These are phyloP conservation scores for Punctoribates punctum DNA, from an alignment of 2,888 invertebrate species.

Conservation along the genomic window DNA sequence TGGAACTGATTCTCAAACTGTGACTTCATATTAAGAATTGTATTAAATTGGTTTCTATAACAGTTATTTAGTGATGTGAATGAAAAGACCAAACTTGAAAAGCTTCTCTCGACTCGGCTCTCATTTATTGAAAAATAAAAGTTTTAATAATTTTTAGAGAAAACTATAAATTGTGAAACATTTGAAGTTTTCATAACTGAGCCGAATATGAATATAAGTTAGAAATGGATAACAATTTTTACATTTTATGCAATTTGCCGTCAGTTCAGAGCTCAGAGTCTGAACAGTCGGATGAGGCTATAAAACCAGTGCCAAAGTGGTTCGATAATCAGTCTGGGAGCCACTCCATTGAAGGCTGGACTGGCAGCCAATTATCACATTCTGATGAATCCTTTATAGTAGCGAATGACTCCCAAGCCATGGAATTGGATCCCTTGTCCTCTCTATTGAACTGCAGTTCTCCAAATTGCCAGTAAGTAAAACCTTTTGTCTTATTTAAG, in stretches of 20 bases:
- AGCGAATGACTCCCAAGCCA: not conserved
- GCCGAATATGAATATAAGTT: conserved; percentile 15
- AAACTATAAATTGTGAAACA: not conserved
- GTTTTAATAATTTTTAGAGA: conserved; percentile 7
- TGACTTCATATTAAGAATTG: too few relatives aligned
- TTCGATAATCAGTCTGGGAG: not conserved
- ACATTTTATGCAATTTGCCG: conserved; percentile 31
- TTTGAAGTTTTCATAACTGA: conserved; percentile 17
- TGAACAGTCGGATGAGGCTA: not conserved
- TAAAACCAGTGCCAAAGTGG: not conserved
- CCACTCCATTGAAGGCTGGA: not conserved
- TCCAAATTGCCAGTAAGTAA: conserved; percentile 35
- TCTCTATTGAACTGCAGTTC: conserved; percentile 19
- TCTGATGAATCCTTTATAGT: conserved; percentile 5
- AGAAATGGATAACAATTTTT: conserved; percentile 31
- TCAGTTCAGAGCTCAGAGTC: not conserved
- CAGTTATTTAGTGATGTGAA: too few relatives aligned
- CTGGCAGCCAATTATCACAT: conserved; percentile 28
- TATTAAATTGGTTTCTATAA: too few relatives aligned
- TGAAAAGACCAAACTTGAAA: conserved; percentile 1
- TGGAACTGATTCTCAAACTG: too few relatives aligned
- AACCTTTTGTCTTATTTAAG: not conserved
- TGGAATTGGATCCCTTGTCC: conserved; percentile 35
- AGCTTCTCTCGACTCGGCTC: not conserved
- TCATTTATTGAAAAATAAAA: not conserved